These are phyloP conservation scores for Pachyrhynchus sulphureomaculatus DNA, from an alignment of 1,140 invertebrate species.

Conservation along the genomic window DNA sequence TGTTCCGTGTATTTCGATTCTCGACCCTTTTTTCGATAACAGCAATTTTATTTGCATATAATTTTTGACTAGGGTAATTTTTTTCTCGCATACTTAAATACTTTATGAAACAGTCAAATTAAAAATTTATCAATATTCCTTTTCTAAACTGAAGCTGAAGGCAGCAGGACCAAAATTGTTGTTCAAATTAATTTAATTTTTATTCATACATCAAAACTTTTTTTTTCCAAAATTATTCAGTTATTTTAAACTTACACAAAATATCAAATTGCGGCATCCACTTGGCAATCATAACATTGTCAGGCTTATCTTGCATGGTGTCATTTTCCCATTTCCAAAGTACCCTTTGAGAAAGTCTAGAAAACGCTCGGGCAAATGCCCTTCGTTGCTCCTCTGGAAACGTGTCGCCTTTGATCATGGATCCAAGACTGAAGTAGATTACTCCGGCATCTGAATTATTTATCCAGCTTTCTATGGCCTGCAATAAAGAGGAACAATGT, in stretches of 20 bases:
- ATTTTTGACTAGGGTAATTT: too few species aligned
- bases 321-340: slow-evolving; percentile 76
- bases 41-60: too few species aligned
- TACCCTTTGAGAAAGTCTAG: slow-evolving; percentile 61
- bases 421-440: slow-evolving; percentile 72
- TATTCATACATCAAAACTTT: too few species aligned
- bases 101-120: too few species aligned
- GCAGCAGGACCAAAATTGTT: too few species aligned
- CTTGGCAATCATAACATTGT: slow-evolving; percentile 63
- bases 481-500: slow-evolving; percentile 10
- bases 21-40: too few species aligned
- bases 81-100: too few species aligned
- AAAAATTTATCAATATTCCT: too few species aligned
- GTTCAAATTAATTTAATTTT: too few species aligned
- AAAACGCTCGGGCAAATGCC: slow-evolving; percentile 61
- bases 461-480: slow-evolving; percentile 68
- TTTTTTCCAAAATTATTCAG: too few species aligned
- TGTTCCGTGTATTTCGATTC: too few species aligned
- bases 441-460: slow-evolving; percentile 61
- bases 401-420: slow-evolving; percentile 62
- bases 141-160: too few species aligned
- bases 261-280: slow-evolving; percentile 74
- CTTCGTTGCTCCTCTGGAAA: slow-evolving; percentile 60
- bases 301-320: slow-evolving; percentile 56
- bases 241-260: slow-evolving; percentile 56